phyloP scores from a whole-genome alignment of 2,888 invertebrate species.

The Agrochola circellaris region DNA sequence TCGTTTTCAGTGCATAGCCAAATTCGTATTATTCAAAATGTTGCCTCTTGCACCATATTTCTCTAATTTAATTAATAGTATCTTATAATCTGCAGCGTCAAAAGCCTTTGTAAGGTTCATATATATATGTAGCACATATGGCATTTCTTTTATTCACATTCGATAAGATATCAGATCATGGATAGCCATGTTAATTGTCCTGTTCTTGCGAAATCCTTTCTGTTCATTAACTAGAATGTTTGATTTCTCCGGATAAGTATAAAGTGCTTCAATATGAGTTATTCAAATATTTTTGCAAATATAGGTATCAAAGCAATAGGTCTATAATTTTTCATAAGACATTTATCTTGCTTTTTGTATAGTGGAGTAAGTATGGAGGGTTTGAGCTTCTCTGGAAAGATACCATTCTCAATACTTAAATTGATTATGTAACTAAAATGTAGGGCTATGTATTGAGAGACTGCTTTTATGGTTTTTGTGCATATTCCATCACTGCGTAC shows the following conservation, averaged over 20 bases:
- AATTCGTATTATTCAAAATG: too few relatives aligned
- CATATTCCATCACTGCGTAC: neutral
- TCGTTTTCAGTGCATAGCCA: too few relatives aligned
- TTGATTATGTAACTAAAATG: neutral
- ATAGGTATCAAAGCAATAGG: too few relatives aligned
- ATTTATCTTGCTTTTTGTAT: neutral
- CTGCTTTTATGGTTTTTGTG: neutral
- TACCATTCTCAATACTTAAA: neutral
- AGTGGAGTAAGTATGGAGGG: neutral
- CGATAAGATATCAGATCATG: neutral
- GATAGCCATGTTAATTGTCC: neutral
- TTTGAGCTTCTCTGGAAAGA: neutral
- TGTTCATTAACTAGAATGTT: neutral
- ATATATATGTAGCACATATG: too few relatives aligned
- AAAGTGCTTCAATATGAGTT: neutral
- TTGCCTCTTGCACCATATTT: too few relatives aligned
- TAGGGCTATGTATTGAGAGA: neutral
- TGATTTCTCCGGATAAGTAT: neutral
- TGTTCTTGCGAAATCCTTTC: neutral
- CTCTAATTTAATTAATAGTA: too few relatives aligned
- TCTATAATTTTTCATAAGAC: too few relatives aligned
- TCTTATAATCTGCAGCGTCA: too few relatives aligned
- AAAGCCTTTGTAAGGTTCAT: too few relatives aligned
- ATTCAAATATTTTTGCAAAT: too few relatives aligned
- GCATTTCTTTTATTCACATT: neutral